These are phyloP conservation scores for Conus betulinus DNA, from an alignment of 1,140 invertebrate genomes.

Conservation along the genomic window DNA sequence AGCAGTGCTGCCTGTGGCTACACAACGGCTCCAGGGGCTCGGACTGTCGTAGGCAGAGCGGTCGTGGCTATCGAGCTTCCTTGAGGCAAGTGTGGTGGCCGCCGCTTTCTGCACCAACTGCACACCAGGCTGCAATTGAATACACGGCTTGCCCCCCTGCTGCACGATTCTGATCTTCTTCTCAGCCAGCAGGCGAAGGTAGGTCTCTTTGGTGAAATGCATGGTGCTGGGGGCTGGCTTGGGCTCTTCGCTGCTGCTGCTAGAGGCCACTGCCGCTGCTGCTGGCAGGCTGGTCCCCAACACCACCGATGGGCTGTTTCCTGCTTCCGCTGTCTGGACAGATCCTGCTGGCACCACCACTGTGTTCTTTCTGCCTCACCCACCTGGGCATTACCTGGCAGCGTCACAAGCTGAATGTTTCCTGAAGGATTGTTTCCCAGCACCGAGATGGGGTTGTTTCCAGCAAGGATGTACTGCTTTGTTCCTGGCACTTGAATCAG, in stretches of 20 bases:
- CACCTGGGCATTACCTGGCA: not conserved
- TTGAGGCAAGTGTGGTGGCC: not conserved
- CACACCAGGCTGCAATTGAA: slow-evolving; percentile 39
- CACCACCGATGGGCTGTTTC: not conserved
- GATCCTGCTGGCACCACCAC: not conserved
- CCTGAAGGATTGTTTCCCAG: not conserved
- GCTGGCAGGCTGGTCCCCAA: not conserved
- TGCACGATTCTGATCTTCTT: slow-evolving; percentile 38
- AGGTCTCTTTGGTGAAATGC: slow-evolving; percentile 37
- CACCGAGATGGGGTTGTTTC: not conserved
- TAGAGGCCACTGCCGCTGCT: not conserved
- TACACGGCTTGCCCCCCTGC: not conserved
- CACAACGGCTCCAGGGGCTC: not conserved
- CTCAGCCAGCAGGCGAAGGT: slow-evolving; percentile 39
- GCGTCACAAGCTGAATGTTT: not conserved
- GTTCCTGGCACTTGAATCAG: not conserved
- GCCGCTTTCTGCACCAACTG: slow-evolving; percentile 15
- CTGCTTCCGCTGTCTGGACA: not conserved
- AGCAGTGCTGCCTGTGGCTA: not conserved
- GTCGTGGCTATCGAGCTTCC: not conserved
- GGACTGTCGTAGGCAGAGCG: not conserved
- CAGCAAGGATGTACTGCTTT: not conserved
- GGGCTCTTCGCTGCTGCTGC: not conserved
- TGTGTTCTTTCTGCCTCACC: too few relatives aligned
- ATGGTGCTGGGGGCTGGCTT: slow-evolving; percentile 21